phyloP scores from a whole-genome alignment of 2,888 invertebrate genomes.

The Epirrhoe alternata region DNA sequence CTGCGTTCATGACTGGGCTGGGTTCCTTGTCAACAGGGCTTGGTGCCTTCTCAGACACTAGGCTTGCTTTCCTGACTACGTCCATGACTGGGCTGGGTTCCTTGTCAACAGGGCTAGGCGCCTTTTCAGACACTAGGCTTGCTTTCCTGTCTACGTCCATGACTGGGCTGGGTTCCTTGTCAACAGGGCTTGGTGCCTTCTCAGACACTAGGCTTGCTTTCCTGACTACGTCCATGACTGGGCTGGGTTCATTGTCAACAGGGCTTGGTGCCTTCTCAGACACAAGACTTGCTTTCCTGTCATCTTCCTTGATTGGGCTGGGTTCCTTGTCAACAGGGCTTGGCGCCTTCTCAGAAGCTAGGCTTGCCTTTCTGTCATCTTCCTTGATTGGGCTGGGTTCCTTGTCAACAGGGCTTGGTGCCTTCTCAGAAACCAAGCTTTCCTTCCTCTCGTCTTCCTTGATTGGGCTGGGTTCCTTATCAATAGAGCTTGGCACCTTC shows the following conservation, averaged over 20 bases:
- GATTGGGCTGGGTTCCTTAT: background rate
- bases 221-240: background rate
- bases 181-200: slow-evolving; percentile 5
- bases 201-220: slow-evolving; percentile 6
- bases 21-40: slow-evolving; percentile 10
- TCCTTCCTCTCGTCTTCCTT: background rate
- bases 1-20: background rate
- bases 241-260: background rate
- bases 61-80: too few relatives aligned
- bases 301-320: slow-evolving; percentile 1
- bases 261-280: slow-evolving; percentile 30
- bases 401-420: slow-evolving; percentile 21
- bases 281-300: slow-evolving; percentile 10
- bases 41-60: background rate
- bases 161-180: background rate
- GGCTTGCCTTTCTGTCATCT: slow-evolving; percentile 1
- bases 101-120: background rate
- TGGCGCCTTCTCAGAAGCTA: slow-evolving; percentile 16
- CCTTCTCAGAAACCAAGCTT: slow-evolving; percentile 23
- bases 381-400: slow-evolving; percentile 11
- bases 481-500: slow-evolving; percentile 16
- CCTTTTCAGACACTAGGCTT: background rate
- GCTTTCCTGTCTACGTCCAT: too few relatives aligned
- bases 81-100: background rate
- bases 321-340: slow-evolving; percentile 5